Conservation (phyloP, 2,797 vertebrate species). For the Helicolenus hilgendorfi region DNA sequence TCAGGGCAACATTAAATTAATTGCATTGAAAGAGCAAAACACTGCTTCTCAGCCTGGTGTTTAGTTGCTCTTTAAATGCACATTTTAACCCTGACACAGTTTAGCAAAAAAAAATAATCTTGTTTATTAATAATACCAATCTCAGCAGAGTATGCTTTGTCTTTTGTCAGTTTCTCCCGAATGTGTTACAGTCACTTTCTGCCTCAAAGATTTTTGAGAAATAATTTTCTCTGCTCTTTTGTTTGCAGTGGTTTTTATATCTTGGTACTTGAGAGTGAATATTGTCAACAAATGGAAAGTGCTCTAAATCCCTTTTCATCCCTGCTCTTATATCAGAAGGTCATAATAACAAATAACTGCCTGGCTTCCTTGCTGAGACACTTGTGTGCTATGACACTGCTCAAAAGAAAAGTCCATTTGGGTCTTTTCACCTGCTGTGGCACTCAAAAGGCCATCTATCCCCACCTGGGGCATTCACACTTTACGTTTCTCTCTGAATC, state of each 20-base stretch:
- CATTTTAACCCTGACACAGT: neutral
- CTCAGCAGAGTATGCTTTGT: neutral
- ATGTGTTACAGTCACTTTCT: neutral
- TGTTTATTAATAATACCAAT: neutral
- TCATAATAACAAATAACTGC: constrained; percentile 22
- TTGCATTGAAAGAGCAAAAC: neutral
- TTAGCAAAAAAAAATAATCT: neutral
- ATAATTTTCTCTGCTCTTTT: neutral
- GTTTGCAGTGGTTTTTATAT: constrained; percentile 23
- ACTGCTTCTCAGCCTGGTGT: neutral
- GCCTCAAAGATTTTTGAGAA: neutral
- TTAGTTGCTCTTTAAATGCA: neutral
- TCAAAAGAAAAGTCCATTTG: constrained; percentile 57
- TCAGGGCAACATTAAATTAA: neutral
- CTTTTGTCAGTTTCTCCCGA: neutral
- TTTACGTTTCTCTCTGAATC: constrained; percentile 15
- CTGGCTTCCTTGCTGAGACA: constrained; percentile 38
- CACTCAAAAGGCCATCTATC: constrained; percentile 31
- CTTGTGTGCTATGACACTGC: constrained; percentile 28
- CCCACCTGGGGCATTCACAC: constrained; percentile 3
- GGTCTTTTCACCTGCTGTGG: constrained; percentile 47
- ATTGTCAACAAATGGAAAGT: constrained; percentile 44
- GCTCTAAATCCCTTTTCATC: constrained; percentile 42
- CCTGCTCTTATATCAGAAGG: constrained; percentile 44
- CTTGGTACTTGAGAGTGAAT: constrained; percentile 13